Conservation (phyloP, 2,888 invertebrate species). For the Habrosyne pyritoides region DNA sequence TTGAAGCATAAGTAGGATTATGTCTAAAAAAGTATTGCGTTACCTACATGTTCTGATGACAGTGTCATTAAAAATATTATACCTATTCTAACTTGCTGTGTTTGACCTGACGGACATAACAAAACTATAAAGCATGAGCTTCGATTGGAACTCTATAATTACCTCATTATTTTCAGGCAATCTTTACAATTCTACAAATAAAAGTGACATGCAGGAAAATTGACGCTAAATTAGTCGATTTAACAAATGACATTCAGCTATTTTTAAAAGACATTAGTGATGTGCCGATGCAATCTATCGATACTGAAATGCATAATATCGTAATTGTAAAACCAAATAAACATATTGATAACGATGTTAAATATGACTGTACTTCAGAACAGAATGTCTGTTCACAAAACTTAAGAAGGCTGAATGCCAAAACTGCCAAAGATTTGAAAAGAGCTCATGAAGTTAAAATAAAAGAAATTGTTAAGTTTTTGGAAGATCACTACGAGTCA, state of each 20-base stretch:
- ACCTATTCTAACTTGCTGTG: no score
- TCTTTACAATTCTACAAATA: not conserved
- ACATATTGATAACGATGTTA: not conserved
- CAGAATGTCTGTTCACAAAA: not conserved
- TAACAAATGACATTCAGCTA: not conserved
- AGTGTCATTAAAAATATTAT: no score
- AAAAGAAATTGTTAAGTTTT: conserved; percentile 33
- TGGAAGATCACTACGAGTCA: conserved; percentile 26
- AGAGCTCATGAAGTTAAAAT: conserved; percentile 31
- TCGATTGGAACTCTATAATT: no score
- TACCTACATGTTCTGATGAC: no score
- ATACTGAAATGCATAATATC: not conserved
- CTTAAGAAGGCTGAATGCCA: conserved; percentile 3
- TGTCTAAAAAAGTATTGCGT: no score
- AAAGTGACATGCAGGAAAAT: not conserved
- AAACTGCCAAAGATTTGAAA: conserved; percentile 9
- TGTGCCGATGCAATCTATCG: not conserved
- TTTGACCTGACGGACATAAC: no score
- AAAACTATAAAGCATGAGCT: no score
- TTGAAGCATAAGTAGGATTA: no score
- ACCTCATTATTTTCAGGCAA: not conserved
- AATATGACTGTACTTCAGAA: not conserved
- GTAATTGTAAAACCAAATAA: not conserved
- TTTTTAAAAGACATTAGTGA: not conserved
- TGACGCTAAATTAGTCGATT: not conserved